A percentile compares a stretch with the other conserved stretches of the same genome.
Conservation (phyloP, 1,140 invertebrate genomes). For the Drosophila bocki region DNA sequence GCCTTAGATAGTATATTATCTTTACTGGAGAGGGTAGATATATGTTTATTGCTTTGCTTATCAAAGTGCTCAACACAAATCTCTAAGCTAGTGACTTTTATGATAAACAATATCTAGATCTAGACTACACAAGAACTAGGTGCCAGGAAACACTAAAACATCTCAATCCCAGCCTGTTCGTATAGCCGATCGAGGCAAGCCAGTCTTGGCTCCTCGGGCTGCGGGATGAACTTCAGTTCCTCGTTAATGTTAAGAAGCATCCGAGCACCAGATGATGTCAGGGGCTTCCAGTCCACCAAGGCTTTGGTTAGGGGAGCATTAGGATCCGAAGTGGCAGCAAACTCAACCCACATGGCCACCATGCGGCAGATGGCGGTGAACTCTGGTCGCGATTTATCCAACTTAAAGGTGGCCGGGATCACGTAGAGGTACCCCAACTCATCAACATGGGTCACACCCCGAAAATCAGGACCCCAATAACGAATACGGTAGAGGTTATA, state of each 20-base stretch:
- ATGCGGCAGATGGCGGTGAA: slow-evolving; percentile 84
- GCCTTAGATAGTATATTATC: background rate
- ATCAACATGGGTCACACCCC: slow-evolving; percentile 87
- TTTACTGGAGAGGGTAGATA: background rate
- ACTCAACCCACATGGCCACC: slow-evolving; percentile 84
- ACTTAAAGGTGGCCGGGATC: slow-evolving; percentile 81
- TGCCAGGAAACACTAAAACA: slow-evolving; percentile 30
- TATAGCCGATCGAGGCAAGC: slow-evolving; percentile 54
- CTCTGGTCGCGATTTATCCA: slow-evolving; percentile 69
- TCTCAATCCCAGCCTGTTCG: slow-evolving; percentile 24
- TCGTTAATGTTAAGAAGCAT: slow-evolving; percentile 84
- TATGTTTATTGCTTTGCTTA: background rate
- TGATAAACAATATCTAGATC: background rate
- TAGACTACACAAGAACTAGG: background rate
- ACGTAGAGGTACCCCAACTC: slow-evolving; percentile 88
- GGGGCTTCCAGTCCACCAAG: slow-evolving; percentile 76
- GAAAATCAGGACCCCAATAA: slow-evolving; percentile 42
- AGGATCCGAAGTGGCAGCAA: slow-evolving; percentile 82
- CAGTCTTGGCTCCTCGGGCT: slow-evolving; percentile 79
- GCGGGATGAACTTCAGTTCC: slow-evolving; percentile 70
- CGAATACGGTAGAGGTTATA: slow-evolving; percentile 71
- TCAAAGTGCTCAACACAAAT: no score
- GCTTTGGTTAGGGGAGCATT: slow-evolving; percentile 57
- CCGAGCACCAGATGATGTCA: slow-evolving; percentile 51
- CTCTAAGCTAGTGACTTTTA: background rate